A percentile compares a stretch with the other conserved stretches of the same genome.
Evolutionary conservation across 2,888 invertebrate genomes (phyloP).

Genomic region (Epirrhoe alternata): DNA sequence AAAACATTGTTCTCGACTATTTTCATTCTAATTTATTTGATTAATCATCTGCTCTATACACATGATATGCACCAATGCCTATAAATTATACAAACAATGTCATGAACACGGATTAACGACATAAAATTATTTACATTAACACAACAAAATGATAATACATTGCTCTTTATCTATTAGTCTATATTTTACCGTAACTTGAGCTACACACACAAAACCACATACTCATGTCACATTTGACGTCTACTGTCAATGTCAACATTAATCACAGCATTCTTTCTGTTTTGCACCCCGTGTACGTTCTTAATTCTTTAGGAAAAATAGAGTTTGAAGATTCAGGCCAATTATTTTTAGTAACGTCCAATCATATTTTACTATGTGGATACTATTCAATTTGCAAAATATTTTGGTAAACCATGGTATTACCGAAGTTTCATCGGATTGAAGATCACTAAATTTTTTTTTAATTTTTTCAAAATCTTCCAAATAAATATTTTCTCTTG

Average conservation of each 20-base stretch:
- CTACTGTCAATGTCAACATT: constrained; percentile 63
- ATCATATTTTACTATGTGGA: neutral
- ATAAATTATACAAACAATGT: constrained; percentile 82
- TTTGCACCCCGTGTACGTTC: constrained; percentile 55
- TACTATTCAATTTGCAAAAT: neutral
- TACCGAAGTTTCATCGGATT: neutral
- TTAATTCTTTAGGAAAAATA: constrained; percentile 43
- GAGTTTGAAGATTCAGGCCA: neutral
- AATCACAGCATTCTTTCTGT: constrained; percentile 71
- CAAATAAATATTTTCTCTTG: no score
- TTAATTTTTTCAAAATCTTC: neutral
- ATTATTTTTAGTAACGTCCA: neutral
- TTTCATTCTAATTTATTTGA: constrained; percentile 84
- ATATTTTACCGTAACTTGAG: constrained; percentile 64
- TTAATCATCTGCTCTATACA: constrained; percentile 84
- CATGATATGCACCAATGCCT: constrained; percentile 86
- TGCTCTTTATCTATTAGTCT: constrained; percentile 67
- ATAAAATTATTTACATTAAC: constrained; percentile 71
- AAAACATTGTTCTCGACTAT: constrained; percentile 70
- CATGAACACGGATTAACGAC: constrained; percentile 69
- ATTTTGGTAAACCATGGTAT: neutral
- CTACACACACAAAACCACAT: constrained; percentile 53
- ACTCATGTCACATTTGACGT: constrained; percentile 48
- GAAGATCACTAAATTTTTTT: neutral
- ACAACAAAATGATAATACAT: constrained; percentile 61